Conservation (phyloP, 2,888 invertebrate genomes). For the Myopa tessellatipennis region DNA sequence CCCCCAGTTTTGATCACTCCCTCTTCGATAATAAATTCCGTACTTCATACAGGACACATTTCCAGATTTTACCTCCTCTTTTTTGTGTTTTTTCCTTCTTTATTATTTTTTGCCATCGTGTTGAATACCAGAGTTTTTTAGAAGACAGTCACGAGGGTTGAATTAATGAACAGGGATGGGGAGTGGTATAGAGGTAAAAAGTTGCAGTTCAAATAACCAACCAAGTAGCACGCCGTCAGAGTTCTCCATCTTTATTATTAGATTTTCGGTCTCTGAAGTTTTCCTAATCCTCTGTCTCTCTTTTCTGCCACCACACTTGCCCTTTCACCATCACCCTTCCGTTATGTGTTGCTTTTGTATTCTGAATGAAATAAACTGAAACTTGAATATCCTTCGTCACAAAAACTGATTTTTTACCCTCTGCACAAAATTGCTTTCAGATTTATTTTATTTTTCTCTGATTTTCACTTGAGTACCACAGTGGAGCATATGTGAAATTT, state of each 20-base stretch:
- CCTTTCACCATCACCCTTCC: neutral
- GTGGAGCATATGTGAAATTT: conserved; percentile 20
- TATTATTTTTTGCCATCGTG: neutral
- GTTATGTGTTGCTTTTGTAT: conserved; percentile 1
- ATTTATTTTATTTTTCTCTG: conserved; percentile 27
- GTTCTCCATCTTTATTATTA: neutral
- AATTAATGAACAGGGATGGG: neutral
- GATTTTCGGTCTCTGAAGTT: neutral
- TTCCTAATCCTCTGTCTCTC: neutral
- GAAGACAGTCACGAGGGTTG: neutral
- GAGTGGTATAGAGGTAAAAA: neutral
- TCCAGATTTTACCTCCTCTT: neutral
- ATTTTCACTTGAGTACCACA: conserved; percentile 33
- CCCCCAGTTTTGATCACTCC: neutral
- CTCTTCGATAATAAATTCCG: neutral
- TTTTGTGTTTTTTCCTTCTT: neutral
- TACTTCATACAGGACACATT: neutral
- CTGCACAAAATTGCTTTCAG: conserved; percentile 22
- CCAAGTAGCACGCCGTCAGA: neutral
- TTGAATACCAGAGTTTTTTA: neutral
- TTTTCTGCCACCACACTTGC: neutral
- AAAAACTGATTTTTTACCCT: conserved; percentile 22
- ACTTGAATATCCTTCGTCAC: conserved; percentile 10
- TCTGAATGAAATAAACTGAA: conserved; percentile 16
- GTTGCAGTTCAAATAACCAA: neutral